Conservation (phyloP, 2,888 invertebrate genomes). For the Nephrocerus scutellatus region DNA sequence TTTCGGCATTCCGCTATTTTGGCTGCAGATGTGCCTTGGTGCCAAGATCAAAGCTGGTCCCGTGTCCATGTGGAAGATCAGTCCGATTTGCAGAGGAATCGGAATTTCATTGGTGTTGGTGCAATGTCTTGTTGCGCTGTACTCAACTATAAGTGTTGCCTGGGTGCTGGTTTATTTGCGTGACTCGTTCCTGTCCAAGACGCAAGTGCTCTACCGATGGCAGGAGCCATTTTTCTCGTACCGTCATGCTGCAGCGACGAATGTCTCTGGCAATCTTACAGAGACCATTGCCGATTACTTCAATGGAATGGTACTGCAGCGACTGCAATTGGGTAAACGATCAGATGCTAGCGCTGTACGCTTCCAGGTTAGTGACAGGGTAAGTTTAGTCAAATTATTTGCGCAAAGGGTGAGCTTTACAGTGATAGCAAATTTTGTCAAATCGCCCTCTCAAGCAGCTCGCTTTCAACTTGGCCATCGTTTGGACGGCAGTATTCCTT, state of each 20-base stretch:
- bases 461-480: conserved; percentile 80
- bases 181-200: conserved; percentile 76
- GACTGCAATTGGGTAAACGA: conserved; percentile 46
- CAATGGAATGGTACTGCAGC: conserved; percentile 68
- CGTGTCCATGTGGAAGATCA: conserved; percentile 89
- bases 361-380: conserved; percentile 43
- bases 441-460: conserved; percentile 59
- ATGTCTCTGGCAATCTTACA: conserved; percentile 53
- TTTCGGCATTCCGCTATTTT: conserved; percentile 76
- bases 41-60: conserved; percentile 78
- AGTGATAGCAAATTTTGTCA: conserved; percentile 14
- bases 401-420: too few relatives aligned
- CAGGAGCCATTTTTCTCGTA: conserved; percentile 61
- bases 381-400: conserved; percentile 27
- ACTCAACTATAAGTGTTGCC: conserved; percentile 81
- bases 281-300: conserved; percentile 81
- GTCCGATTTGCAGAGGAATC: conserved; percentile 85
- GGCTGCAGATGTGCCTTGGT: conserved; percentile 77
- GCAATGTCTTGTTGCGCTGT: conserved; percentile 75
- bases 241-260: conserved; percentile 54
- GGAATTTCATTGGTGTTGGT: conserved; percentile 73
- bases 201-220: conserved; percentile 69
- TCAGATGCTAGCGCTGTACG: conserved; percentile 36
- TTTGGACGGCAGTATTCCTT: conserved; percentile 86
- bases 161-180: conserved; percentile 86